These are phyloP conservation scores for Thalpophila matura DNA, from an alignment of 2,888 invertebrate genomes.

Conservation along the genomic window DNA sequence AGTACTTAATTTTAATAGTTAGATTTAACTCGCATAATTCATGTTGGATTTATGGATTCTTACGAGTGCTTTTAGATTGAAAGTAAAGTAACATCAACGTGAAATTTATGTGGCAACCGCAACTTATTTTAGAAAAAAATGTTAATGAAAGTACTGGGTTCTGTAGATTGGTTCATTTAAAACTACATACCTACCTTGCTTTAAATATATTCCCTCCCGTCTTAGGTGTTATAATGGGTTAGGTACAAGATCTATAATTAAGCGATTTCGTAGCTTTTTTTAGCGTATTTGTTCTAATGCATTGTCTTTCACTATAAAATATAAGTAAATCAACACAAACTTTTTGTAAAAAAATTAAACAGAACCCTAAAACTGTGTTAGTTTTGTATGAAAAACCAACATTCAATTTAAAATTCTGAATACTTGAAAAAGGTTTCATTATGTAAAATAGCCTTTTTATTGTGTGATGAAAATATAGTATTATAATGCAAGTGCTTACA, in stretches of 20 bases:
- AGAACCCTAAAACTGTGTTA: not conserved
- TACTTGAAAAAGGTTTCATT: slow-evolving; percentile 1
- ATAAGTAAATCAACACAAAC: no score
- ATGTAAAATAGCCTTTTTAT: not conserved
- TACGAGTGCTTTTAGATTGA: slow-evolving; percentile 30
- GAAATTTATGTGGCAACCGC: slow-evolving; percentile 30
- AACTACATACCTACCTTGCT: no score
- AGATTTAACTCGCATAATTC: slow-evolving; percentile 28
- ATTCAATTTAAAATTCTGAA: not conserved
- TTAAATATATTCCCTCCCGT: no score
- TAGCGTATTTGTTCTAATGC: no score
- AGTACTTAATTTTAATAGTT: slow-evolving; percentile 21
- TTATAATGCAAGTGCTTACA: not conserved
- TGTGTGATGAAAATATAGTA: slow-evolving; percentile 2
- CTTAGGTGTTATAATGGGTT: no score
- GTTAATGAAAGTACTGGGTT: slow-evolving; percentile 12
- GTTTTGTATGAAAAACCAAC: not conserved
- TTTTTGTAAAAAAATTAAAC: no score
- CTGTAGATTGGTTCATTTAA: not conserved
- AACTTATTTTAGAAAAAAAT: slow-evolving; percentile 36
- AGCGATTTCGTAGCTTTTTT: no score
- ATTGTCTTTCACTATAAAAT: no score
- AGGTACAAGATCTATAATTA: no score
- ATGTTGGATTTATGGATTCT: slow-evolving; percentile 35
- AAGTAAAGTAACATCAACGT: slow-evolving; percentile 25